Percentiles rank a stretch among this genome's conserved stretches.
These are phyloP conservation scores for Tetragonisca angustula DNA, from an alignment of 2,888 invertebrate genomes.

Conservation along the genomic window DNA sequence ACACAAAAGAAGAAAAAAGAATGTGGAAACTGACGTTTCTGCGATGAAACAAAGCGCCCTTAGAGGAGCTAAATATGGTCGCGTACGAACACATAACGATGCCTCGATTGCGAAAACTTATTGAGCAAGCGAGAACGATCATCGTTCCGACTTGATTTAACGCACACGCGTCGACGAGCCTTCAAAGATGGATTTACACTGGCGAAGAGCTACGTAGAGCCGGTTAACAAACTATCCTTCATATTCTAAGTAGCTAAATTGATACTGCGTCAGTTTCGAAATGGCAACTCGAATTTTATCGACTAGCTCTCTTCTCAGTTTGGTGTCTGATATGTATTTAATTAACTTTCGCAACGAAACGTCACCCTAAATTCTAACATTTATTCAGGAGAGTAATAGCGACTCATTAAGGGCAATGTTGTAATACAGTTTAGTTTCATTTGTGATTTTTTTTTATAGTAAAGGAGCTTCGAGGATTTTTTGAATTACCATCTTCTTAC, in stretches of 20 bases:
- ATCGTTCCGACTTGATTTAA: constrained; percentile 56
- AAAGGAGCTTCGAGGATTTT: neutral
- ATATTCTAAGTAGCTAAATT: constrained; percentile 17
- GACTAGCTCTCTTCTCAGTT: neutral
- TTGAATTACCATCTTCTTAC: neutral
- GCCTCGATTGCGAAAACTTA: constrained; percentile 53
- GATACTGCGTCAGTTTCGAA: neutral
- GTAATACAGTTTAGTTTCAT: neutral
- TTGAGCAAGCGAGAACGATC: constrained; percentile 67
- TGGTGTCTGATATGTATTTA: neutral
- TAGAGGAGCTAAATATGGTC: constrained; percentile 9
- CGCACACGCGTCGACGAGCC: constrained; percentile 20
- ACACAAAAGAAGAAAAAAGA: neutral
- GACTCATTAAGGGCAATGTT: constrained; percentile 2
- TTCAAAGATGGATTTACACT: constrained; percentile 33
- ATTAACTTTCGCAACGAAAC: neutral
- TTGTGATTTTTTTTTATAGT: neutral
- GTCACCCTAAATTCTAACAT: neutral
- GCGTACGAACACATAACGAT: neutral
- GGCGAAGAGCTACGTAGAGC: neutral
- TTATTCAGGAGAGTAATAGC: neutral
- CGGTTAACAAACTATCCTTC: constrained; percentile 17
- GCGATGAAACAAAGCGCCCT: neutral
- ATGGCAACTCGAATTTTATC: neutral
- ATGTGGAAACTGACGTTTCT: neutral